Conservation (phyloP, 1,140 invertebrate genomes). For the Drosophila bocqueti region DNA sequence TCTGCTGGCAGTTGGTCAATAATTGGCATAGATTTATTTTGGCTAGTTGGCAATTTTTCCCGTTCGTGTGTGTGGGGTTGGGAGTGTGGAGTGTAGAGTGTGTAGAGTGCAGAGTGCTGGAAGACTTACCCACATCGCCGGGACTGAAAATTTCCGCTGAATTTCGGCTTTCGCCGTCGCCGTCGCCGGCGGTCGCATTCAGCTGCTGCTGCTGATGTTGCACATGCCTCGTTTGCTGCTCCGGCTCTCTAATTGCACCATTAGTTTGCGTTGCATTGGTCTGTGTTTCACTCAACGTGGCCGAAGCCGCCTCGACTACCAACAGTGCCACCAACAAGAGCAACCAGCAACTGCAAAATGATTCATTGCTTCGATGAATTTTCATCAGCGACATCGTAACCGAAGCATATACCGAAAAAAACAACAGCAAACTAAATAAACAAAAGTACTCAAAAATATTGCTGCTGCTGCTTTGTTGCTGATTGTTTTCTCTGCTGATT, state of each 20-base stretch:
- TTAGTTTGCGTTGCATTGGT: constrained; percentile 73
- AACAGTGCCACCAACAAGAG: constrained; percentile 60
- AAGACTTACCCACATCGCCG: constrained; percentile 78
- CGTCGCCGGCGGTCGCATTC: constrained; percentile 44
- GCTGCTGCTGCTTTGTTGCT: constrained; percentile 46
- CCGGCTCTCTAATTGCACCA: constrained; percentile 80
- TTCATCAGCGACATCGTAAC: constrained; percentile 81
- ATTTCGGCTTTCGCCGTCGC: constrained; percentile 67
- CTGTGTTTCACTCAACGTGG: constrained; percentile 70
- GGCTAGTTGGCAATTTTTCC: constrained; percentile 71
- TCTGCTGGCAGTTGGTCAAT: constrained; percentile 79
- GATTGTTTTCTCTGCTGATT: constrained; percentile 64
- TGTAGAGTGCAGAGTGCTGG: constrained; percentile 31
- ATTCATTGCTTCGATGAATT: constrained; percentile 83
- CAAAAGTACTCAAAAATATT: constrained; percentile 51
- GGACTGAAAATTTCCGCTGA: constrained; percentile 74
- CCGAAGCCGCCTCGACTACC: constrained; percentile 40
- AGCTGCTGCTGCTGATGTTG: constrained; percentile 46
- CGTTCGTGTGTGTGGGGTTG: constrained; percentile 16
- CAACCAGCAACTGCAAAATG: constrained; percentile 74
- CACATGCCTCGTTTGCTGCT: constrained; percentile 40
- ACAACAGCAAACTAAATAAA: constrained; percentile 33
- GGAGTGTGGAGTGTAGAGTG: constrained; percentile 8
- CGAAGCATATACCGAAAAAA: constrained; percentile 71
- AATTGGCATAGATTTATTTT: constrained; percentile 83